Evolutionary conservation across 2,113 vertebrate genomes (phyloP), one percentile per base, ranked within the genome.

Genomic region (Rallus limicola): DNA sequence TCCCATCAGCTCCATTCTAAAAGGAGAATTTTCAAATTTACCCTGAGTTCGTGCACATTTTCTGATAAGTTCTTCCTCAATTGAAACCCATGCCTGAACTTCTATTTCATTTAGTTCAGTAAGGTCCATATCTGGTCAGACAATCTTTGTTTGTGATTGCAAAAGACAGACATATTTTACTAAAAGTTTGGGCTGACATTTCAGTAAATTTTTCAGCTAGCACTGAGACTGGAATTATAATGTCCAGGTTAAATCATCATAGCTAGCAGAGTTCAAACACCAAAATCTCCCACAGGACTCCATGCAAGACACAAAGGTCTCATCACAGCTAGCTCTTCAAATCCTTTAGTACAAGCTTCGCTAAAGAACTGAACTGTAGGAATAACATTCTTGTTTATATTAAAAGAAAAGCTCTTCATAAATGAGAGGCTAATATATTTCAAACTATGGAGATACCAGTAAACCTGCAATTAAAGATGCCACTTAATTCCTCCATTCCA

Each of bases 1-100:
- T 90, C 88, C 88, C 95, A 95, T 86, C 88, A 92, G 82, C 64
- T 93, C 44, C 52, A 38, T 70, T 92, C 87, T 75, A 82, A 81
- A 94, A 95, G 33, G 4, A 79, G 62, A 92, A 93, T 86, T 94
- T 97, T 92, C 64, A 96, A 72, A 96, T 92, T 88, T 84, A 71
- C 33, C 26, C 79, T 23, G 52, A 48, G 53, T 46, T 93, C 81
- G 46, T 65, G 60, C 38, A 86, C 4, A 20, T 86, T 83, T 86
- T 78, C 20, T 64, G 34, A 28, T 26, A 83, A 90, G 79, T 13
- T 95, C 68, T 33, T 92, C 63, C 52, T 70, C 70, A 75, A 52
- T 26, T 70, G 79, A 83, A 92, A 88, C 2, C 11, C 29, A 68
- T 85, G 42, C 12, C 34, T 59, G 38, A 78, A 59, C 64, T 53